These are phyloP conservation scores for Antechinus stuartii DNA, from an alignment of 2,113 vertebrate genomes.

Conservation along the genomic window DNA sequence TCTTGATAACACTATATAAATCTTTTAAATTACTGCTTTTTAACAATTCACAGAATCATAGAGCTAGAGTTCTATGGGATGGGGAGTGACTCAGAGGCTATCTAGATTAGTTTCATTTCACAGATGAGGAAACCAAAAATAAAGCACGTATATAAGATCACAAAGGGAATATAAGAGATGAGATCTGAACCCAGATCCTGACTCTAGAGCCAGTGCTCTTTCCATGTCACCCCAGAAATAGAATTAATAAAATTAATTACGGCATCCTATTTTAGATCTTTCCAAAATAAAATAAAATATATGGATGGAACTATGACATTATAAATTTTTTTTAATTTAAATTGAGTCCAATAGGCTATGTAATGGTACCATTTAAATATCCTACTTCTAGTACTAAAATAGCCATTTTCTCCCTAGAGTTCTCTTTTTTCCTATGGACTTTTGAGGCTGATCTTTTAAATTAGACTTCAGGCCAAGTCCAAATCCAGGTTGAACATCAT, in stretches of 20 bases:
- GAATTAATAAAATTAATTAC: neutral
- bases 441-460: neutral
- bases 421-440: slow-evolving; percentile 17
- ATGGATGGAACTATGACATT: neutral
- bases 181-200: neutral
- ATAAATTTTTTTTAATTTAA: neutral
- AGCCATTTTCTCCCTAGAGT: neutral
- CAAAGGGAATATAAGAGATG: neutral
- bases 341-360: neutral
- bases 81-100: neutral
- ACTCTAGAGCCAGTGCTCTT: neutral
- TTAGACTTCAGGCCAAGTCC: neutral
- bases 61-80: neutral
- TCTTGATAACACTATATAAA: neutral
- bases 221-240: neutral
- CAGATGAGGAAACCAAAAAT: neutral
- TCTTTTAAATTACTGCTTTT: neutral
- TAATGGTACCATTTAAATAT: neutral
- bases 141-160: neutral
- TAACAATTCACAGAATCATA: neutral
- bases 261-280: neutral
- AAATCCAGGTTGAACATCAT: neutral
- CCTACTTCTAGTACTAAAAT: neutral
- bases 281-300: neutral
- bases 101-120: neutral